These are phyloP conservation scores for Toxotes chatareus DNA, from an alignment of 2,113 vertebrate genomes.

Conservation along the genomic window DNA sequence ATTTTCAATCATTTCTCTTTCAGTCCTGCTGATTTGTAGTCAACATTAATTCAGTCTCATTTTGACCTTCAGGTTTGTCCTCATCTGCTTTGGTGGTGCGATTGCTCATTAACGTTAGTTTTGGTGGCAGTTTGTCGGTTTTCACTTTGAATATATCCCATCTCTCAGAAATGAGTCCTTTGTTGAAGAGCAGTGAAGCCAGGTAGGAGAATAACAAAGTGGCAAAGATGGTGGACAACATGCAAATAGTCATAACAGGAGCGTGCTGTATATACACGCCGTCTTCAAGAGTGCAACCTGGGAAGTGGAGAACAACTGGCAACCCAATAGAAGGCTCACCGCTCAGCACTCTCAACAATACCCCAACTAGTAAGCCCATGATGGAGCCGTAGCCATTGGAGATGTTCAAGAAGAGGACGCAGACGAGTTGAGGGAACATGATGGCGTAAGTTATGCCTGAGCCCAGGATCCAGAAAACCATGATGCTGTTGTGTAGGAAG, in stretches of 20 bases:
- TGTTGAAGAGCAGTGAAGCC: slow-evolving; percentile 74
- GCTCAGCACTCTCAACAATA: slow-evolving; percentile 79
- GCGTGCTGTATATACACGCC: slow-evolving; percentile 51
- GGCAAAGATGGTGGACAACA: slow-evolving; percentile 35
- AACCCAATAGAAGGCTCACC: slow-evolving; percentile 83
- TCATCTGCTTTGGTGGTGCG: neutral
- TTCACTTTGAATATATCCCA: slow-evolving; percentile 80
- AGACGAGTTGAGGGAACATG: slow-evolving; percentile 86
- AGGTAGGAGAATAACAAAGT: slow-evolving; percentile 78
- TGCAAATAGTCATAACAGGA: slow-evolving; percentile 51
- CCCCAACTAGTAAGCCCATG: slow-evolving; percentile 73
- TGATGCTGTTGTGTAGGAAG: slow-evolving; percentile 78
- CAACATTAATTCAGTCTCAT: slow-evolving; percentile 27
- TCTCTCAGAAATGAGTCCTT: slow-evolving; percentile 71
- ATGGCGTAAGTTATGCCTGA: slow-evolving; percentile 82
- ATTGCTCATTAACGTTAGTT: neutral
- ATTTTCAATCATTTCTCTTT: neutral
- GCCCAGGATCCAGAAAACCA: slow-evolving; percentile 84
- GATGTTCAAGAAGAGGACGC: slow-evolving; percentile 69
- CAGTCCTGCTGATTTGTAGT: neutral
- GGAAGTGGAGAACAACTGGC: slow-evolving; percentile 73
- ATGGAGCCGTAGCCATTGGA: slow-evolving; percentile 83
- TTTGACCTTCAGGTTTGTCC: neutral
- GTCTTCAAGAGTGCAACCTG: slow-evolving; percentile 57
- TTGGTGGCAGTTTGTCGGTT: neutral